Percentiles rank a stretch among this genome's conserved stretches.
Evolutionary conservation across 2,797 vertebrate genomes (phyloP).

Genomic region (Tamandua tetradactyla): DNA sequence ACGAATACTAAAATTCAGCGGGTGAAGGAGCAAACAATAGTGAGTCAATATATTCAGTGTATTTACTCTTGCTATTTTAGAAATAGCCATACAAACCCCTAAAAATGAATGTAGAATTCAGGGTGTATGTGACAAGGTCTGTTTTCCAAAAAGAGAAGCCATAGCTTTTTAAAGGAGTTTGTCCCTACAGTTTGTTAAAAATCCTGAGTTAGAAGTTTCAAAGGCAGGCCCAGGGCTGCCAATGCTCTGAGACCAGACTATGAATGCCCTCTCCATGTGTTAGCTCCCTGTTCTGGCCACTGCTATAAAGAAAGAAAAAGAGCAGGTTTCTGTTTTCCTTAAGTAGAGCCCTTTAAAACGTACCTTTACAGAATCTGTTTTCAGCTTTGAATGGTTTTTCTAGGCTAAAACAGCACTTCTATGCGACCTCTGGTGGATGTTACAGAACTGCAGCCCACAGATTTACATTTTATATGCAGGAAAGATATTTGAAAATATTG

Average conservation of each 20-base stretch:
- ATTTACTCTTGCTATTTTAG: background rate
- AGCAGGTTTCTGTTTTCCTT: background rate
- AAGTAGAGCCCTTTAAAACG: background rate
- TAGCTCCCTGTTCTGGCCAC: background rate
- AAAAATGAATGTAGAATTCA: background rate
- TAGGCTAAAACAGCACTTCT: background rate
- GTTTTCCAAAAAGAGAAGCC: background rate
- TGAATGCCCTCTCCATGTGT: background rate
- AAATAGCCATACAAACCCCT: background rate
- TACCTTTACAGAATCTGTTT: background rate
- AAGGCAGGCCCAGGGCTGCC: background rate
- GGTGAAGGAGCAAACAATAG: background rate
- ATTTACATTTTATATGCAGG: background rate
- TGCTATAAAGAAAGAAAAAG: background rate
- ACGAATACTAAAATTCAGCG: background rate
- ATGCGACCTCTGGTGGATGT: constrained; percentile 43
- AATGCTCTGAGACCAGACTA: background rate
- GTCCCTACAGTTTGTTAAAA: background rate
- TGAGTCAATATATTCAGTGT: background rate
- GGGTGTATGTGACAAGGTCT: background rate
- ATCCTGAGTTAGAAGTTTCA: background rate
- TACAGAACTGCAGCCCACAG: background rate
- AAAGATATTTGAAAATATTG: background rate
- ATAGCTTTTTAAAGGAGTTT: background rate
- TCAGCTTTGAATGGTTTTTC: background rate